Base-by-base conservation (phyloP, 2,888 invertebrate genomes). In the Phyto melanocephala region DNA sequence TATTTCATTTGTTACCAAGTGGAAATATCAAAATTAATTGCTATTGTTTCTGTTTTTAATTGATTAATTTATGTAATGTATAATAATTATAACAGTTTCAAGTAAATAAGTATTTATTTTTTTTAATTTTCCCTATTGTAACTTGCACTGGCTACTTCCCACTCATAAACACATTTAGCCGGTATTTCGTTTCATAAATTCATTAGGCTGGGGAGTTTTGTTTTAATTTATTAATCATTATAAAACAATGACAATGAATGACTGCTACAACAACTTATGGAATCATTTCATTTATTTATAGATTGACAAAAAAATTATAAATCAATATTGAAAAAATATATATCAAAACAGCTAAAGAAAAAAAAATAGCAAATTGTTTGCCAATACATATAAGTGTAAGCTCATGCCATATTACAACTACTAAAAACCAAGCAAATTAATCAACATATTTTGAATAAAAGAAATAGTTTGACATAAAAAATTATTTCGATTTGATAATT, bases 401-500 rank as follows among this genome's bases (percentile, higher is more conserved):
- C n/a, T n/a, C n/a, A n/a, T n/a, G n/a, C n/a, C n/a, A n/a, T n/a
- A n/a, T n/a, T n/a, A n/a, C 17, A 17, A 45, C 15, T 1, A 45
- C 17, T 17, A 35, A 1, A n/a, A 42, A n/a, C n/a, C n/a, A 42
- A 42, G 15, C 5, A 2, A 40, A n/a, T 13, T n/a, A 42, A 3
- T n/a, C 15, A 1, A 45, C 15, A 15, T n/a, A 45, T 42, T 11
- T 6, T 20, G 22, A 40, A 60, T 22, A 2, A 45, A 45, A 45
- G 20, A 22, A 22, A 50, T 22, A 7, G n/a, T 7, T 5, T 7
- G 8, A n/a, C 13, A 33, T 56, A 4, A 65, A 47, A 33, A 13
- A 47, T 65, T 28, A 47, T 11, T 47, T 65, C 20, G 35, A 65
- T 70, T 70, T 58, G 13, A 22, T 58, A 10, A 58, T 56, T 47